phyloP scores from a whole-genome alignment of 1,140 invertebrate genomes.

The Drosophila baimaii region DNA sequence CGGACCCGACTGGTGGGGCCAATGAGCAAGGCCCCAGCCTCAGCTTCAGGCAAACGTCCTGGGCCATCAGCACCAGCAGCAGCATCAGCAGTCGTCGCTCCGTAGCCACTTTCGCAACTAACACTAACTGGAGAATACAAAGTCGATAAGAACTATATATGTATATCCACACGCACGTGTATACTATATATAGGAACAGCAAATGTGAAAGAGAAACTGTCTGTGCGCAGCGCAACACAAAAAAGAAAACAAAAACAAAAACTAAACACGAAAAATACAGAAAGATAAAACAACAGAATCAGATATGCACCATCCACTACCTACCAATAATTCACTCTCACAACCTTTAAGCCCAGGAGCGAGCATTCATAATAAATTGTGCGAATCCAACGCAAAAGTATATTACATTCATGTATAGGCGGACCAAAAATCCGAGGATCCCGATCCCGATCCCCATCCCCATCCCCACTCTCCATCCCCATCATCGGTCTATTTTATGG shows the following conservation, averaged over 20 bases:
- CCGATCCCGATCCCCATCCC: neutral
- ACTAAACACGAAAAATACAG: constrained; percentile 38
- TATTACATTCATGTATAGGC: constrained; percentile 60
- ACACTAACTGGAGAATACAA: constrained; percentile 38
- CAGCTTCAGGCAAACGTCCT: constrained; percentile 49
- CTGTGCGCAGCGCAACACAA: constrained; percentile 74
- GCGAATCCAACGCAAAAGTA: constrained; percentile 58
- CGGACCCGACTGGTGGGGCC: constrained; percentile 81
- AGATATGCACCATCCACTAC: constrained; percentile 28
- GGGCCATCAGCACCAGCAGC: constrained; percentile 49
- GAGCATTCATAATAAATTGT: constrained; percentile 57
- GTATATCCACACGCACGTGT: constrained; percentile 49
- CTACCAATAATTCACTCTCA: constrained; percentile 30
- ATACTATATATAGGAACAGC: constrained; percentile 72
- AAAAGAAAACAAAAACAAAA: constrained; percentile 46
- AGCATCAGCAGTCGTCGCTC: constrained; percentile 34
- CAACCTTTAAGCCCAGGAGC: constrained; percentile 51
- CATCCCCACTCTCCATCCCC: too few species aligned
- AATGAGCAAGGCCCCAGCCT: constrained; percentile 70
- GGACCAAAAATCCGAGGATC: constrained; percentile 25
- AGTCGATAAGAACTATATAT: constrained; percentile 70
- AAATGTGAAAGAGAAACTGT: constrained; percentile 80
- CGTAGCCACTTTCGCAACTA: constrained; percentile 57
- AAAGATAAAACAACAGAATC: constrained; percentile 13
- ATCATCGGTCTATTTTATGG: constrained; percentile 34